phyloP scores from a whole-genome alignment of 2,797 vertebrate species.

The Oceanodroma leucorhoa region DNA sequence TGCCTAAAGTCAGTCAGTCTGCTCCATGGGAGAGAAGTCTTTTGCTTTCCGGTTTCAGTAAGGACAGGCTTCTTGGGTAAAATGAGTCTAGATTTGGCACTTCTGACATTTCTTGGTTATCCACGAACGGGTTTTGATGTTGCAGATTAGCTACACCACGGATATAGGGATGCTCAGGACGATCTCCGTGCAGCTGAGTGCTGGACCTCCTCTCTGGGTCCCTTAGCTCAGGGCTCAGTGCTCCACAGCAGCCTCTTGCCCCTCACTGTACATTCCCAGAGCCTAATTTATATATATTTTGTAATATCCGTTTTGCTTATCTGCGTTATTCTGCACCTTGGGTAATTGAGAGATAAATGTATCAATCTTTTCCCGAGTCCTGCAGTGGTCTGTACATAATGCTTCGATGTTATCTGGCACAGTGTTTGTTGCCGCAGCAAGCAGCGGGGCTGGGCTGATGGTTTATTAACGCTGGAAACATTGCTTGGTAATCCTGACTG shows the following conservation, averaged over 20 bases:
- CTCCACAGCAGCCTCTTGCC: not conserved
- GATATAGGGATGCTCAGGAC: not conserved
- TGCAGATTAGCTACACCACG: fast-evolving
- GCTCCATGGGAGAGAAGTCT: not conserved
- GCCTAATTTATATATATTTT: not conserved
- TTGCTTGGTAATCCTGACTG: not conserved
- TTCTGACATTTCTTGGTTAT: not conserved
- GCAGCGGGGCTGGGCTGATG: not conserved
- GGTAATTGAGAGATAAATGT: not conserved
- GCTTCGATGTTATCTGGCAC: not conserved
- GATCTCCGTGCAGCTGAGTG: not conserved
- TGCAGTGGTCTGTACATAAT: not conserved
- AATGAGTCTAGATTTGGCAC: not conserved
- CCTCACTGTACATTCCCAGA: not conserved
- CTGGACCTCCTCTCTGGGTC: not conserved
- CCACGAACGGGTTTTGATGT: not conserved
- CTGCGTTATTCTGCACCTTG: not conserved
- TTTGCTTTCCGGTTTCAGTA: not conserved
- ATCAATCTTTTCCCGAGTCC: not conserved
- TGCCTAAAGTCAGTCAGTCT: not conserved
- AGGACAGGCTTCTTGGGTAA: not conserved
- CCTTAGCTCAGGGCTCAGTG: not conserved
- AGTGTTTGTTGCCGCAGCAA: fast-evolving
- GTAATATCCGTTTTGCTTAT: not conserved
- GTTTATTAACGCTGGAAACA: not conserved